A percentile compares a stretch with the other conserved stretches of the same genome.
Conservation (phyloP, 2,113 vertebrate genomes). For the Chiloscyllium plagiosum region DNA sequence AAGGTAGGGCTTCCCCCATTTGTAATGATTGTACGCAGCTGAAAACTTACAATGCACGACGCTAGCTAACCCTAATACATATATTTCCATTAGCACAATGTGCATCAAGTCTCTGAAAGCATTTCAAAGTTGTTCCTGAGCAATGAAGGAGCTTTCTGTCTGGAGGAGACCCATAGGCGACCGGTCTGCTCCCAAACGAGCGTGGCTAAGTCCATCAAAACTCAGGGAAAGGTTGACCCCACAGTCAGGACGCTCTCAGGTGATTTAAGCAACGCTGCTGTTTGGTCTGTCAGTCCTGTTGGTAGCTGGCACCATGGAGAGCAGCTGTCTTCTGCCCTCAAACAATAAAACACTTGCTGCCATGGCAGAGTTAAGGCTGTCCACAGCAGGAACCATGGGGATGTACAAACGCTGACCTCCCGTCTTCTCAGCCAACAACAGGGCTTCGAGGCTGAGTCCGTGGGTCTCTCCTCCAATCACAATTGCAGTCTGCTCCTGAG, state of each 20-base stretch:
- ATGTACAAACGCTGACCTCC: slow-evolving; percentile 67
- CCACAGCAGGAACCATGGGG: slow-evolving; percentile 65
- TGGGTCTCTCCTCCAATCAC: slow-evolving; percentile 81
- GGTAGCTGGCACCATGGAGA: slow-evolving; percentile 38
- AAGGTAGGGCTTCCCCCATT: background rate
- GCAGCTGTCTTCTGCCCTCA: slow-evolving; percentile 75
- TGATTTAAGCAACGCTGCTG: background rate
- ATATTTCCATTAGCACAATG: background rate
- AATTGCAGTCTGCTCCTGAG: slow-evolving; percentile 58
- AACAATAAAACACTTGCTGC: slow-evolving; percentile 81
- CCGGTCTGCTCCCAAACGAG: background rate
- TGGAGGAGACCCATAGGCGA: no score
- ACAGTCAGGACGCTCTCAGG: background rate
- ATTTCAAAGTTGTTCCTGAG: background rate
- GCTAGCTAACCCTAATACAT: background rate
- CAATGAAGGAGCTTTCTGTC: background rate
- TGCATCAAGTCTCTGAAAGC: background rate
- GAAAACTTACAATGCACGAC: background rate
- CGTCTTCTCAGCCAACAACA: slow-evolving; percentile 61
- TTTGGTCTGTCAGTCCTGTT: background rate
- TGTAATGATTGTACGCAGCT: background rate
- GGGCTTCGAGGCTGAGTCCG: slow-evolving; percentile 68
- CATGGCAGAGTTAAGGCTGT: slow-evolving; percentile 84
- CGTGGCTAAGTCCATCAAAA: no score
- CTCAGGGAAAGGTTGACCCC: background rate